A percentile compares a stretch with the other conserved stretches of the same genome.
Evolutionary conservation across 2,888 invertebrate species (phyloP).

Genomic region (Agapostemon virescens): DNA sequence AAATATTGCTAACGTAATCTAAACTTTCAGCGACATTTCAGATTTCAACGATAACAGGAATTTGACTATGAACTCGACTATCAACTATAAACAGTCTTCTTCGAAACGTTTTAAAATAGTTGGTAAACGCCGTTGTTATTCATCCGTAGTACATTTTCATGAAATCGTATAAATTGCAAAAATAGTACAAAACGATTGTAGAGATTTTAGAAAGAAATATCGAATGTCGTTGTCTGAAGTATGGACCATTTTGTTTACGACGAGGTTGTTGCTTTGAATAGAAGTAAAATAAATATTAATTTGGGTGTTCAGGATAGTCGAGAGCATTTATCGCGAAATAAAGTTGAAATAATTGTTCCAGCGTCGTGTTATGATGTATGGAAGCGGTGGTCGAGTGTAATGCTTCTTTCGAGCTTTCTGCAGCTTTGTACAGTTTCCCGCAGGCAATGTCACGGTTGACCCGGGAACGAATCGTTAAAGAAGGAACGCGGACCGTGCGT

Average conservation of each 20-base stretch:
- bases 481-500: not conserved
- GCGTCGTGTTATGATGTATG: not conserved
- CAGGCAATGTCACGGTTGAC: not conserved
- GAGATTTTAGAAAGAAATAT: not conserved
- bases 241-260: not conserved
- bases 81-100: too few relatives aligned
- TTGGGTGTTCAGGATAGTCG: not conserved
- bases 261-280: not conserved
- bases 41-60: too few relatives aligned
- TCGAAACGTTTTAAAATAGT: too few relatives aligned
- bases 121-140: too few relatives aligned
- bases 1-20: too few relatives aligned
- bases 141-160: too few relatives aligned
- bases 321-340: not conserved
- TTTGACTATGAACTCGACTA: too few relatives aligned
- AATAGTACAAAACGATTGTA: not conserved
- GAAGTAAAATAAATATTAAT: not conserved
- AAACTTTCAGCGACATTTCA: too few relatives aligned
- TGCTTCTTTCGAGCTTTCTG: not conserved
- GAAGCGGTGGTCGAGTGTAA: not conserved
- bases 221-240: too few relatives aligned
- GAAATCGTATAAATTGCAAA: not conserved
- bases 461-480: not conserved
- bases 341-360: not conserved
- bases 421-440: not conserved